Percentiles rank a stretch among this genome's conserved stretches.
phyloP scores from a whole-genome alignment of 2,888 invertebrate genomes.

The Mayetiola destructor region DNA sequence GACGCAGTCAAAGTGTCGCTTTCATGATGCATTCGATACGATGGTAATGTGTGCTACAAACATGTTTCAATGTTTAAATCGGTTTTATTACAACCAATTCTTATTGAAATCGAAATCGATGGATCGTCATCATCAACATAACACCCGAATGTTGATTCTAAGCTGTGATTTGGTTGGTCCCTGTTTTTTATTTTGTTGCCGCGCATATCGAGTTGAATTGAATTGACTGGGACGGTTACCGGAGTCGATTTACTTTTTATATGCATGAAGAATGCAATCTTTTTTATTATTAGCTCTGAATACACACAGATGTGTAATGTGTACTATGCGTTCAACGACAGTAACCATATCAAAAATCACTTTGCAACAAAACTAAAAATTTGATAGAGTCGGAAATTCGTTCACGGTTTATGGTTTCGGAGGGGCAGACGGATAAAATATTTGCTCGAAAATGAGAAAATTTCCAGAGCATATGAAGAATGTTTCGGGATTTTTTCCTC shows the following conservation, averaged over 20 bases:
- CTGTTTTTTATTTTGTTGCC: too few relatives aligned
- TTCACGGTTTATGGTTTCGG: too few relatives aligned
- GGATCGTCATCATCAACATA: too few relatives aligned
- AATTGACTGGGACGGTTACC: slow-evolving; percentile 6
- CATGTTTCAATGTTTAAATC: neutral
- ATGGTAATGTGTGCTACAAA: too few relatives aligned
- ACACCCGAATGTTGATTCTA: neutral
- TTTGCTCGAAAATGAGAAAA: too few relatives aligned
- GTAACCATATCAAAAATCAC: slow-evolving; percentile 2
- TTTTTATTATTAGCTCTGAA: slow-evolving; percentile 8
- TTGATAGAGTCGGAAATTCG: too few relatives aligned
- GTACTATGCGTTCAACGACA: neutral
- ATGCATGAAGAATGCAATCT: neutral
- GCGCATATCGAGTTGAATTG: neutral
- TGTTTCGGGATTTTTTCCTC: too few relatives aligned
- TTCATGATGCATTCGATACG: slow-evolving; percentile 8
- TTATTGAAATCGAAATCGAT: neutral
- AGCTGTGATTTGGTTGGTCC: neutral
- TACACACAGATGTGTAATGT: neutral
- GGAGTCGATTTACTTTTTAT: slow-evolving; percentile 1
- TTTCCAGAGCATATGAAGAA: too few relatives aligned
- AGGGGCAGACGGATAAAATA: too few relatives aligned
- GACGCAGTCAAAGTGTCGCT: neutral
- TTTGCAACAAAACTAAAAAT: neutral
- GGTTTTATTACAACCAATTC: neutral